phyloP scores from a whole-genome alignment of 2,888 invertebrate species.

The Lasiommata megera region DNA sequence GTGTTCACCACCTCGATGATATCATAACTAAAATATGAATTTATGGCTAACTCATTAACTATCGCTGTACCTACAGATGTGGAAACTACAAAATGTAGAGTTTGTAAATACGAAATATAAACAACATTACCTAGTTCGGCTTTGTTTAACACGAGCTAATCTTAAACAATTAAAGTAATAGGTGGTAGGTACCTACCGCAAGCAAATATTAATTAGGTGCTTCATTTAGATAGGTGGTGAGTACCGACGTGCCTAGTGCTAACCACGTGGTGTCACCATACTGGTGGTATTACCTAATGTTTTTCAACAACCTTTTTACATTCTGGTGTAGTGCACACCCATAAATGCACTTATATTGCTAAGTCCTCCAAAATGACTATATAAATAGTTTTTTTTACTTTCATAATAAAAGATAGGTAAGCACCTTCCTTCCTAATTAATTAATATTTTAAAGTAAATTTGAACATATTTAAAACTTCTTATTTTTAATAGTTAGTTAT shows the following conservation, averaged over 20 bases:
- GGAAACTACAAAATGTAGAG: conserved; percentile 5
- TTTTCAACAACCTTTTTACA: no score
- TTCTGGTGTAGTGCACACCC: no score
- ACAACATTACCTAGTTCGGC: conserved; percentile 2
- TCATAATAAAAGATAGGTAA: no score
- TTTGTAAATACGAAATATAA: not conserved
- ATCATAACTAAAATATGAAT: not conserved
- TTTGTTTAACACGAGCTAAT: not conserved
- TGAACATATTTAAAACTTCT: no score
- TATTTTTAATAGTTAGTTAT: no score
- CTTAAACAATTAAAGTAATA: not conserved
- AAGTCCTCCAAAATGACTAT: no score
- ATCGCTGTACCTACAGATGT: not conserved
- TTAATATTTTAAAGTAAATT: no score
- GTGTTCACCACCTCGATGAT: not conserved
- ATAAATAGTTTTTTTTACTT: no score
- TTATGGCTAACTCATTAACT: conserved; percentile 1
- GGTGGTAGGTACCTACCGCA: not conserved
- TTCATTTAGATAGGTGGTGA: not conserved
- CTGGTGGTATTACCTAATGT: no score
- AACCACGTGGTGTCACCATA: not conserved
- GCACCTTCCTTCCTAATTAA: no score
- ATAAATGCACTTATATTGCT: no score
- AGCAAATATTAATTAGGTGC: not conserved
- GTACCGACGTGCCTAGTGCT: conserved; percentile 16